Evolutionary conservation across 2,888 invertebrate genomes (phyloP).

Genomic region (Alentia gelatinosa): DNA sequence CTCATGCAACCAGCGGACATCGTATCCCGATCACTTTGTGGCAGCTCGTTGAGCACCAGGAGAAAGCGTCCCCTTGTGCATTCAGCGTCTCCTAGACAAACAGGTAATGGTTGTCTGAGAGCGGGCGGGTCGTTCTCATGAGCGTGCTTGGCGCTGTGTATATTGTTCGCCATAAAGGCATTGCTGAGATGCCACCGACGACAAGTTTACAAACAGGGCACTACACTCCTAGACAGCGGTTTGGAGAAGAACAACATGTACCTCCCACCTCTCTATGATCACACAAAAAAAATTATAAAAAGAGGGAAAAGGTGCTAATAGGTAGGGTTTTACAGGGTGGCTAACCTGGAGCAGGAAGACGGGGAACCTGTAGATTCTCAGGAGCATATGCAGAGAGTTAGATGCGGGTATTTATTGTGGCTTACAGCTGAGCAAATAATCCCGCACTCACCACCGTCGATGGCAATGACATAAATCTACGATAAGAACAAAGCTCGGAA

Average conservation of each 20-base stretch:
- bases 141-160: background rate
- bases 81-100: background rate
- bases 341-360: too few relatives aligned
- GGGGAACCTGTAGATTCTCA: background rate
- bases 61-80: background rate
- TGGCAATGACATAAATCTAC: too few relatives aligned
- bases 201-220: slow-evolving; percentile 20
- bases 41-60: background rate
- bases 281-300: too few relatives aligned
- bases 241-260: too few relatives aligned
- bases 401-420: background rate
- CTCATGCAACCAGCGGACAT: background rate
- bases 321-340: too few relatives aligned
- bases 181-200: background rate
- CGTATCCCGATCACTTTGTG: background rate
- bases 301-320: too few relatives aligned
- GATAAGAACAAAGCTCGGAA: too few relatives aligned
- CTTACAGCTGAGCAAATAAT: background rate
- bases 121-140: background rate
- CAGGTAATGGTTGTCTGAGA: background rate
- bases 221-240: too few relatives aligned
- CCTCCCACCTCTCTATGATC: too few relatives aligned
- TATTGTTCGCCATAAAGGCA: background rate
- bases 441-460: too few relatives aligned
- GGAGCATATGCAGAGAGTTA: background rate